Evolutionary conservation across 2,797 vertebrate species (phyloP), one percentile per base, ranked within the genome.

Genomic region (Gymnothorax javanicus): DNA sequence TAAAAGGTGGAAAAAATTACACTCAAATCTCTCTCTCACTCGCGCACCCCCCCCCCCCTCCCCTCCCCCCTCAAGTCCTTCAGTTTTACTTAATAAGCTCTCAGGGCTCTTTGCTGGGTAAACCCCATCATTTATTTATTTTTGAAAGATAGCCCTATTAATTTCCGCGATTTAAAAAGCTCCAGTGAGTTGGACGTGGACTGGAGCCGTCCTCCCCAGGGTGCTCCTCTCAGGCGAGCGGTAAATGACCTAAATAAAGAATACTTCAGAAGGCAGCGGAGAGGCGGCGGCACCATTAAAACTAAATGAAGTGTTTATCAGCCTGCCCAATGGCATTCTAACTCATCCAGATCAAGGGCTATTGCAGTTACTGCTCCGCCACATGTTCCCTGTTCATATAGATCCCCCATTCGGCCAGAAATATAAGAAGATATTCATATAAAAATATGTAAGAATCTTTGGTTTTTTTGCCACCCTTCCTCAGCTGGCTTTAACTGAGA

Each of bases 211-310:
- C 83, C 91, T 96, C 96, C 95, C 95, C 89, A 60, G 95, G 94
- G 95, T 94, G 92, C 94, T 95, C 93, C 95, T 95, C 90, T 90
- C 95, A 95, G 96, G 96, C 95, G 95, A 95, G 95, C 94, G 93
- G 91, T 96, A 97, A 97, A 97, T 96, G 95, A 97, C 95, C 96
- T 95, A 96, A 96, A 96, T 96, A 96, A 96, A 96, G 95, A 95
- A 94, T 95, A 94, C 94, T 96, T 96, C 94, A 95, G 95, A 95
- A 95, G 95, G 95, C 95, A 95, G 90, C 86, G 93, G 92, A 93
- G 94, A 95, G 95, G 94, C 94, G 93, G 94, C 93, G 92, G 93
- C 94, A 93, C 94, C 95, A 96, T 96, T 96, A 96, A 96, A 96
- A 96, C 94, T 95, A 96, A 96, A 96, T 95, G 95, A 96, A 96